A percentile compares a stretch with the other conserved stretches of the same genome.
Evolutionary conservation across 2,888 invertebrate genomes (phyloP).

Genomic region (Dioctria linearis): DNA sequence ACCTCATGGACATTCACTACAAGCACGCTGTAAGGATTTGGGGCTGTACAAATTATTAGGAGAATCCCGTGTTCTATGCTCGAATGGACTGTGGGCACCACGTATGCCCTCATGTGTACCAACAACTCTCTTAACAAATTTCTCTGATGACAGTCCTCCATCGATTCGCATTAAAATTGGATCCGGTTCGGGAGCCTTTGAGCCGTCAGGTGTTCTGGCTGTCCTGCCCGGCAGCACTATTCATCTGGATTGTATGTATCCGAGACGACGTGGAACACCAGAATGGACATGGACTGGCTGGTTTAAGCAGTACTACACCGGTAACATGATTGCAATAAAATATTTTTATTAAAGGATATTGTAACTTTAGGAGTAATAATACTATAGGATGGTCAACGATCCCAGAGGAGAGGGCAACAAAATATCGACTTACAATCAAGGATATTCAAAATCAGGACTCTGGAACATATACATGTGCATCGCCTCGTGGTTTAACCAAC

Average conservation of each 20-base stretch:
- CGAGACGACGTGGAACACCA: constrained; percentile 83
- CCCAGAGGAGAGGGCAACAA: constrained; percentile 80
- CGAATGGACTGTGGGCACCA: constrained; percentile 86
- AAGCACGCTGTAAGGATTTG: constrained; percentile 84
- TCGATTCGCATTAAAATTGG: constrained; percentile 84
- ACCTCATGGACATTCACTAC: constrained; percentile 84
- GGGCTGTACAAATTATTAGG: constrained; percentile 89
- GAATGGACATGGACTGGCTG: constrained; percentile 92
- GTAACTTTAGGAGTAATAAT: constrained; percentile 35
- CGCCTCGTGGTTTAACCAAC: constrained; percentile 82
- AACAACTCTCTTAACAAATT: constrained; percentile 89
- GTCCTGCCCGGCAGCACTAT: constrained; percentile 85
- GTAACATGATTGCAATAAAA: constrained; percentile 70
- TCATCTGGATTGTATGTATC: constrained; percentile 86
- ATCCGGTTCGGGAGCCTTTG: constrained; percentile 85
- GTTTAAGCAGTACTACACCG: constrained; percentile 83
- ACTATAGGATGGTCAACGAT: constrained; percentile 69
- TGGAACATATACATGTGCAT: constrained; percentile 87
- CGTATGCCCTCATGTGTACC: constrained; percentile 86
- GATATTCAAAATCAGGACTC: constrained; percentile 88
- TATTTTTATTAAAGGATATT: constrained; percentile 42
- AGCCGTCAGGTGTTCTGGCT: constrained; percentile 83
- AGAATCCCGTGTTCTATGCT: constrained; percentile 82
- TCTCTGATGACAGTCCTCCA: constrained; percentile 88
- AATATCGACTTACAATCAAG: constrained; percentile 85